phyloP scores from a whole-genome alignment of 1,140 invertebrate species.

The Meloidogyne chitwoodi region DNA sequence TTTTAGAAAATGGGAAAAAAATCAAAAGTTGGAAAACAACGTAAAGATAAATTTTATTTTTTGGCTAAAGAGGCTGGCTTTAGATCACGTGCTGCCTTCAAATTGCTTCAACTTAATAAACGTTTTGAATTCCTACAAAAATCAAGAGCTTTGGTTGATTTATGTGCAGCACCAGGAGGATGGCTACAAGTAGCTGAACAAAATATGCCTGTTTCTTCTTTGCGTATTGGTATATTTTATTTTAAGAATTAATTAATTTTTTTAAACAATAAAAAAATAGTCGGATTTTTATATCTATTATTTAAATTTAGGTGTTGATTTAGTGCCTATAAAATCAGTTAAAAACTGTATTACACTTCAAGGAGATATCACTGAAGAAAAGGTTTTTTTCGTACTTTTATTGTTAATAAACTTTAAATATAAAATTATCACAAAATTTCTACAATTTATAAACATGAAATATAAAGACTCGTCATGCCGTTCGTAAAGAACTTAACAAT shows the following conservation, averaged over 20 bases:
- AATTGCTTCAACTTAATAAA: slow-evolving; percentile 92
- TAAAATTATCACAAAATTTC: too few relatives aligned
- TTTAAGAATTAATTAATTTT: too few relatives aligned
- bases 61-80: slow-evolving; percentile 98
- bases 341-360: slow-evolving; percentile 80
- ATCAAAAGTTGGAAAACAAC: slow-evolving; percentile 89
- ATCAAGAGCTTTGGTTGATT: slow-evolving; percentile 88
- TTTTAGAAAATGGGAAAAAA: slow-evolving; percentile 81
- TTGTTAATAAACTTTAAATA: too few relatives aligned
- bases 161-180: slow-evolving; percentile 97
- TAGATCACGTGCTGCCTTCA: slow-evolving; percentile 93
- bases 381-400: slow-evolving; percentile 20
- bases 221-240: slow-evolving; percentile 72
- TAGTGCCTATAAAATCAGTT: slow-evolving; percentile 89
- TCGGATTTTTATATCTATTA: not conserved
- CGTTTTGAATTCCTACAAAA: slow-evolving; percentile 95
- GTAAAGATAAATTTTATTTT: slow-evolving; percentile 96
- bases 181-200: slow-evolving; percentile 99
- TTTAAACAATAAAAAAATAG: too few relatives aligned
- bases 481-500: slow-evolving; percentile 75
- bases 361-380: slow-evolving; percentile 94
- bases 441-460: too few relatives aligned
- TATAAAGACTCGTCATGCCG: slow-evolving; percentile 66
- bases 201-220: slow-evolving; percentile 92
- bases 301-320: slow-evolving; percentile 73